These are phyloP conservation scores for Copidosoma floridanum DNA, from an alignment of 1,140 invertebrate species.

Conservation along the genomic window DNA sequence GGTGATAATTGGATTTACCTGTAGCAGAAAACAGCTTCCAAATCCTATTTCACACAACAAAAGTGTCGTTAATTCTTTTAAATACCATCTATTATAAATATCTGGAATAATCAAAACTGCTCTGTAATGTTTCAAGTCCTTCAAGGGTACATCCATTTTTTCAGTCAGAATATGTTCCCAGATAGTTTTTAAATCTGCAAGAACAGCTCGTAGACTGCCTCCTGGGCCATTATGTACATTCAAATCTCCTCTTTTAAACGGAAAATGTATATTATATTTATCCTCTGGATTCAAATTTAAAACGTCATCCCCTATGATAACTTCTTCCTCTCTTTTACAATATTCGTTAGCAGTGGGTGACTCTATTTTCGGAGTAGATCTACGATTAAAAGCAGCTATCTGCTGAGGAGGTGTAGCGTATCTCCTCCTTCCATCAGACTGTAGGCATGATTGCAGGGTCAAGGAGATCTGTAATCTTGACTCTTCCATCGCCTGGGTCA, in stretches of 20 bases:
- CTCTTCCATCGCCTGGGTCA: slow-evolving; percentile 77
- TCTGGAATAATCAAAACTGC: slow-evolving; percentile 88
- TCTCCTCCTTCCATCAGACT: slow-evolving; percentile 74
- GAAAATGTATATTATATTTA: slow-evolving; percentile 86
- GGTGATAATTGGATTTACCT: slow-evolving; percentile 58
- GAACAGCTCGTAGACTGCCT: slow-evolving; percentile 78
- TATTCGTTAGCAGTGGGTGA: slow-evolving; percentile 60
- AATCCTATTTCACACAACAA: slow-evolving; percentile 83
- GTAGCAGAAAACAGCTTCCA: slow-evolving; percentile 83
- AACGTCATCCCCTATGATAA: slow-evolving; percentile 69
- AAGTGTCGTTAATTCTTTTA: slow-evolving; percentile 82
- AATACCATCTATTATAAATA: slow-evolving; percentile 83
- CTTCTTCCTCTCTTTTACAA: slow-evolving; percentile 63
- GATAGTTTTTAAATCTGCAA: slow-evolving; percentile 83
- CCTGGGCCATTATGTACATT: slow-evolving; percentile 81
- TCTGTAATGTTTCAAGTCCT: slow-evolving; percentile 79
- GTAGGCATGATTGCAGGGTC: slow-evolving; percentile 79
- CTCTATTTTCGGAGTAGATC: slow-evolving; percentile 68
- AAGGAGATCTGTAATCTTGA: slow-evolving; percentile 77
- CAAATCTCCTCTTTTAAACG: slow-evolving; percentile 80
- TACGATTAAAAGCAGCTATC: slow-evolving; percentile 80
- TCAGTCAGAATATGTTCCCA: slow-evolving; percentile 80
- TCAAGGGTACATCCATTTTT: slow-evolving; percentile 73
- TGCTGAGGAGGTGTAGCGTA: slow-evolving; percentile 85
- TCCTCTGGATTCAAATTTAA: slow-evolving; percentile 71